Evolutionary conservation across 2,797 vertebrate species (phyloP), one percentile per base, ranked within the genome.

Genomic region (Acanthurus leucopareius): DNA sequence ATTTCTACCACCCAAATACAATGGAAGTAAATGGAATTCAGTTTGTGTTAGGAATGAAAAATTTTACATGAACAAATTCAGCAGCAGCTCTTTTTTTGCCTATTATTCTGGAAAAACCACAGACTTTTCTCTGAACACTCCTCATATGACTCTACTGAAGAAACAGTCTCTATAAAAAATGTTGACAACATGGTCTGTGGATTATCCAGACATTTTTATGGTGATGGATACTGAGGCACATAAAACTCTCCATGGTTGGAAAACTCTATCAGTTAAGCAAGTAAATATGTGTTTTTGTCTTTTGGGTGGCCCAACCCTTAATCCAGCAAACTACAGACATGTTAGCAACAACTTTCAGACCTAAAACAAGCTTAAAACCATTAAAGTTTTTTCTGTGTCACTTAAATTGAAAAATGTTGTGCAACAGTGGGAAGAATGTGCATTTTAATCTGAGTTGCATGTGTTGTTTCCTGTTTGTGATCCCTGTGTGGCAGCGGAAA

Each of bases 401-500:
- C 40, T 69, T 17, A 5, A 67, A 68, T 3, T 28, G 32, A 14
- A 49, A 28, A 63, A 57, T 22, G 20, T 59, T 19, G 32, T 75
- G 56, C 61, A 56, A 44, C 45, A 53, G 48, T 5, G 40, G 28
- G 28, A 54, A 20, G 49, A 51, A 62, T 70, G 61, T 22, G 44
- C 22, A 8, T 22, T 10, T 65, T 54, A 47, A 69, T 59, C 51
- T 47, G 28, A 78, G 44, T 63, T 60, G 22, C 72, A 71, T 11
- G 19, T 53, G 49, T 66, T 73, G 73, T 58, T 80, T 83, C 69
- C 70, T 83, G 78, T 61, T 71, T 59, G 80, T 32, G 80, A 83
- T 81, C 68, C 61, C 70, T 72, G 75, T 53, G 76, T 85, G 86
- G 82, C 75, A 44, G 51, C 80, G 88, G 85, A 25, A 80, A 88